Percentiles rank a stretch among this genome's conserved stretches.
Conservation (phyloP, 1,140 invertebrate species). For the Drosophila sucinea region DNA sequence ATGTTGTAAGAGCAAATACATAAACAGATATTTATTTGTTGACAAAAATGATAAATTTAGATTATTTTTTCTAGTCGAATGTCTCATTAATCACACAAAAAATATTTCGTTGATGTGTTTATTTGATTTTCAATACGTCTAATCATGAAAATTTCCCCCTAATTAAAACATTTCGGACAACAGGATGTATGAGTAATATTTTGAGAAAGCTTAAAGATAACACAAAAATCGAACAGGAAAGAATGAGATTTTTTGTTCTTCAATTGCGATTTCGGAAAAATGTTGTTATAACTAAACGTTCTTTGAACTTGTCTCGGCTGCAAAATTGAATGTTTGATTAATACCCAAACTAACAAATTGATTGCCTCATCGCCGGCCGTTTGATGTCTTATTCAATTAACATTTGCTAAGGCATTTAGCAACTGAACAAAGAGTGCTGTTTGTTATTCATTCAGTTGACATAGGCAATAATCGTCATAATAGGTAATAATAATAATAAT, state of each 20-base stretch:
- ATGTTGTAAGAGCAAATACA: no score
- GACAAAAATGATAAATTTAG: constrained; percentile 24
- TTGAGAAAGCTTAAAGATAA: background rate
- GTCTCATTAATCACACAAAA: constrained; percentile 1
- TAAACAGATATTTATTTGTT: background rate
- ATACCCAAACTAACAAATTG: constrained; percentile 27
- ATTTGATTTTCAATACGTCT: background rate
- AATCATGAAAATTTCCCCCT: background rate
- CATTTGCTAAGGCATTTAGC: constrained; percentile 29
- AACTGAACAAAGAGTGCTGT: constrained; percentile 39
- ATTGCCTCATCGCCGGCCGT: constrained; percentile 34
- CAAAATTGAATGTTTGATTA: background rate
- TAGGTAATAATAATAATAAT: constrained; percentile 17
- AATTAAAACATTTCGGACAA: constrained; percentile 21
- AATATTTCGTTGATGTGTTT: background rate
- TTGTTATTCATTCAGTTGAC: constrained; percentile 41
- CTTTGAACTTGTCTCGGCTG: background rate
- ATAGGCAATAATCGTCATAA: constrained; percentile 12
- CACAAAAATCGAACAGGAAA: background rate
- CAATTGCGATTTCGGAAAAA: background rate
- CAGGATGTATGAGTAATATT: constrained; percentile 43
- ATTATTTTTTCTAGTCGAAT: constrained; percentile 7
- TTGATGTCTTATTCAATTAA: constrained; percentile 56
- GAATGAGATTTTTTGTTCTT: background rate
- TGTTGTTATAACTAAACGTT: background rate